Evolutionary conservation across 2,113 vertebrate genomes (phyloP).

Genomic region (Ailurus styani): DNA sequence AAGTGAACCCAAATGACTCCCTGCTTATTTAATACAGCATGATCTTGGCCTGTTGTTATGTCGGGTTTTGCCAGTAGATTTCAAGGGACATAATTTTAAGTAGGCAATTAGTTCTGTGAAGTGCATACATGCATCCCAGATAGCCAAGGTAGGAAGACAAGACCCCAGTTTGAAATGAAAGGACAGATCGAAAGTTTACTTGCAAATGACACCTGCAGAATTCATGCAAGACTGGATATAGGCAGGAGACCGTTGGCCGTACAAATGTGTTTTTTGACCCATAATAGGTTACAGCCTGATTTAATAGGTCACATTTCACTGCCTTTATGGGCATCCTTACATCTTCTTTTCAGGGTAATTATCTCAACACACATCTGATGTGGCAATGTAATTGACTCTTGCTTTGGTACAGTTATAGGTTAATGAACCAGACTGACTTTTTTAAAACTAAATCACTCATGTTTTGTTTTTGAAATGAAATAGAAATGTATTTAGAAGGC

Average conservation of each 20-base stretch:
- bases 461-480: conserved; percentile 77
- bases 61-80: background rate
- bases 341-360: conserved; percentile 84
- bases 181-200: conserved; percentile 70
- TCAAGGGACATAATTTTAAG: conserved; percentile 17
- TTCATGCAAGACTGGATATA: conserved; percentile 80
- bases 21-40: background rate
- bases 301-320: conserved; percentile 86
- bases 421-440: conserved; percentile 82
- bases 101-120: background rate
- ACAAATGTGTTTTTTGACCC: conserved; percentile 84
- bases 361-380: conserved; percentile 83
- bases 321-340: conserved; percentile 83
- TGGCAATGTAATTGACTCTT: conserved; percentile 82
- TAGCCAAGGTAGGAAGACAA: background rate
- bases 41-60: background rate
- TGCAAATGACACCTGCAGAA: conserved; percentile 81
- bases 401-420: conserved; percentile 80
- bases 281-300: conserved; percentile 83
- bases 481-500: conserved; percentile 62
- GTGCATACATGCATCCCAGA: fast-evolving
- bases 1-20: background rate
- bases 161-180: conserved; percentile 44
- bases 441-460: conserved; percentile 73
- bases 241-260: conserved; percentile 76